Conservation (phyloP, 2,888 invertebrate species). For the Erebia palarica region DNA sequence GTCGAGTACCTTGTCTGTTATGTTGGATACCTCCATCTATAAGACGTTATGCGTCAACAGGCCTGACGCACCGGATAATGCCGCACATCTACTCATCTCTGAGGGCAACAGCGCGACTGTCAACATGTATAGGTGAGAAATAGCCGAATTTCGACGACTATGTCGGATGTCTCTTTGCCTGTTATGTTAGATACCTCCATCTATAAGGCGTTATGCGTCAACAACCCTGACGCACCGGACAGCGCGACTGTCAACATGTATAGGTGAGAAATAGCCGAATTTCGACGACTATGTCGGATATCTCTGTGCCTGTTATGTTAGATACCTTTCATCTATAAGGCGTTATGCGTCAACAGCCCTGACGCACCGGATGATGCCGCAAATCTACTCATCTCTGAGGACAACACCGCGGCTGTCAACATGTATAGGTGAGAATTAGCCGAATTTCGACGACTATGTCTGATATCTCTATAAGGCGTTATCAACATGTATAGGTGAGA, state of each 20-base stretch:
- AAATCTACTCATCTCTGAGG: too few relatives aligned
- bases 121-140: conserved; percentile 49
- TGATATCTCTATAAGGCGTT: too few relatives aligned
- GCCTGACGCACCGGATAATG: conserved; percentile 44
- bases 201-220: conserved; percentile 44
- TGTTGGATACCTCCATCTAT: conserved; percentile 49
- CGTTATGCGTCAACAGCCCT: conserved; percentile 39
- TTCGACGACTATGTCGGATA: too few relatives aligned
- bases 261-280: conserved; percentile 45
- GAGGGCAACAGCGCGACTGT: conserved; percentile 45
- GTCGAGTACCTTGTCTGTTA: conserved; percentile 48
- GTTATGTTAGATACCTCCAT: conserved; percentile 50
- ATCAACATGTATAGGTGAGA: too few relatives aligned
- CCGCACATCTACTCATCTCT: conserved; percentile 35
- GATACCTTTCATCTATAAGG: conserved; percentile 47
- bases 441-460: too few relatives aligned
- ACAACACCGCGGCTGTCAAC: too few relatives aligned
- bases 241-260: conserved; percentile 45
- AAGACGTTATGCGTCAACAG: conserved; percentile 41
- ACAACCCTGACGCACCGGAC: conserved; percentile 43
- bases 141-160: not conserved
- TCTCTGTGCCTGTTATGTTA: conserved; percentile 50
- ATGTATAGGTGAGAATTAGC: too few relatives aligned
- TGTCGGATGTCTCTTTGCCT: conserved; percentile 41
- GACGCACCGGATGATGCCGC: too few relatives aligned